These are phyloP conservation scores for Liopterus haemorrhoidalis DNA, from an alignment of 2,888 invertebrate genomes.

Conservation along the genomic window DNA sequence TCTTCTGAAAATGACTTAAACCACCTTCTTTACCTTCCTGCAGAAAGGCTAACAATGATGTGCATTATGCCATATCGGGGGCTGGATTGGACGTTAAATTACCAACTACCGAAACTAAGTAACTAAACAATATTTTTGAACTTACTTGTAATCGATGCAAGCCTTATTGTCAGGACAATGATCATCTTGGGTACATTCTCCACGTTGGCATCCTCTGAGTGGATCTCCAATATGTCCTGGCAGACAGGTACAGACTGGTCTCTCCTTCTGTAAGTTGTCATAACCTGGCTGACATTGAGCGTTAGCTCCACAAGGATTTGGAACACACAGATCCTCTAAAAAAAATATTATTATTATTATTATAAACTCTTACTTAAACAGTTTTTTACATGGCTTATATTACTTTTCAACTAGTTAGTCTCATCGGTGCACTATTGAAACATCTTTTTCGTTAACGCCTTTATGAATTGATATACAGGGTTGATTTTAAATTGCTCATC, in stretches of 20 bases:
- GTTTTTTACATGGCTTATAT: background rate
- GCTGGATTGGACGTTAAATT: no score
- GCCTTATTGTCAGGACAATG: conserved; percentile 71
- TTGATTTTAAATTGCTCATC: no score
- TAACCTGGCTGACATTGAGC: conserved; percentile 77
- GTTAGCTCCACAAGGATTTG: conserved; percentile 79
- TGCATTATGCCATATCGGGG: no score
- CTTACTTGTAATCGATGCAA: conserved; percentile 70
- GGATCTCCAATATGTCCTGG: conserved; percentile 74
- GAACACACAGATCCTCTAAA: conserved; percentile 73
- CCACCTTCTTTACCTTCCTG: no score
- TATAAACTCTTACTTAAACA: conserved; percentile 1
- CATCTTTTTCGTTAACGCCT: no score
- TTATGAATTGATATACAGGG: no score
- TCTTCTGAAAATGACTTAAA: no score
- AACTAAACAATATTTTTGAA: no score
- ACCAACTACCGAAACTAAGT: no score
- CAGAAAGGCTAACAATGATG: no score
- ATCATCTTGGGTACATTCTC: conserved; percentile 71
- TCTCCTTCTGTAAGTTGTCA: conserved; percentile 72
- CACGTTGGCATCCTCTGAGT: conserved; percentile 63
- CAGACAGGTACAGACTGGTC: conserved; percentile 81
- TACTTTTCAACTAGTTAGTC: no score
- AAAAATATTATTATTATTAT: conserved; percentile 18
- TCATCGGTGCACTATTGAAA: no score